These are phyloP conservation scores for Drosophila incognita DNA, from an alignment of 2,888 invertebrate genomes.

Conservation along the genomic window DNA sequence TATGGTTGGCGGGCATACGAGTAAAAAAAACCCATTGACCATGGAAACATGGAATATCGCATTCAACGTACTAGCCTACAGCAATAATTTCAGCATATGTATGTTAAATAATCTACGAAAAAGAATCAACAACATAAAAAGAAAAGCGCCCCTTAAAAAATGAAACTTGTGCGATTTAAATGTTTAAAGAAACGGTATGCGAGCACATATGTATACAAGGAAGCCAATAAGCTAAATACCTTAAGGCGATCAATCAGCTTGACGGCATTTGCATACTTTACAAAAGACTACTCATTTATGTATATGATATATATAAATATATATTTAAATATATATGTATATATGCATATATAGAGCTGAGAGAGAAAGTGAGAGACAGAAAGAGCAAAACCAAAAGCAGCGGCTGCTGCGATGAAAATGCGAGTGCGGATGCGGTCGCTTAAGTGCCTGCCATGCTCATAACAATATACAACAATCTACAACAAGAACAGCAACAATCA, in stretches of 20 bases:
- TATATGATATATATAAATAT: not conserved
- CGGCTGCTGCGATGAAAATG: constrained; percentile 54
- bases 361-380: constrained; percentile 7
- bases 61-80: constrained; percentile 8
- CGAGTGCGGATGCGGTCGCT: constrained; percentile 74
- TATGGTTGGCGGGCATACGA: constrained; percentile 42
- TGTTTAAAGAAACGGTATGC: not conserved
- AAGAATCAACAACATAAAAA: constrained; percentile 10
- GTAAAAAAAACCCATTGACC: constrained; percentile 44
- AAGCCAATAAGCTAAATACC: constrained; percentile 28
- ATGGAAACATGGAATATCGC: constrained; percentile 35
- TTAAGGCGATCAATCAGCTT: constrained; percentile 48
- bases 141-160: not conserved
- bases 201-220: not conserved
- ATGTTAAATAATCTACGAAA: constrained; percentile 1
- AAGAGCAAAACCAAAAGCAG: constrained; percentile 27
- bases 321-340: no score
- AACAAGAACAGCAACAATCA: constrained; percentile 29
- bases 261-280: constrained; percentile 32
- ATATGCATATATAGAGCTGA: constrained; percentile 3
- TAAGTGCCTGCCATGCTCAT: constrained; percentile 78
- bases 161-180: not conserved
- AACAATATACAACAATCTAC: constrained; percentile 65
- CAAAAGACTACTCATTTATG: constrained; percentile 11
- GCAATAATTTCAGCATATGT: constrained; percentile 31